Base-by-base conservation (phyloP, 2,888 invertebrate genomes). In the Scaptomyza polygonia region DNA sequence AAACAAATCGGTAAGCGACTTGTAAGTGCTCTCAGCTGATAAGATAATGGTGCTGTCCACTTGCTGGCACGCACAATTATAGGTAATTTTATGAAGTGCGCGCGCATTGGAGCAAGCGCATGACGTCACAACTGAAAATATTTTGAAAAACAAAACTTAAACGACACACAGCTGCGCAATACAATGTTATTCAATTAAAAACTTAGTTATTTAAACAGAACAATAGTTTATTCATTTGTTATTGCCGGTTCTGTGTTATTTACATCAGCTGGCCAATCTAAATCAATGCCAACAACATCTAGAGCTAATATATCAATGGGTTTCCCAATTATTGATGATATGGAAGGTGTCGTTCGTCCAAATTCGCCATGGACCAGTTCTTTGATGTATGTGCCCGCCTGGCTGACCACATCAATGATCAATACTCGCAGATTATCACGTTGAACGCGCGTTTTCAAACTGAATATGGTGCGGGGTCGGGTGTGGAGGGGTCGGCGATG, bases 281-380 rank as follows among this genome's bases (percentile, higher is more conserved):
- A 91, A 80, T 96, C 95, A 34, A 97, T 95, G 18, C 93, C 93
- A 54, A 94, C 93, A 3, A 99, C 99, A 92, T 99, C 99, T 6
- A 99, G 92, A 34, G 97, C 96, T n/a, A 98, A 92, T 78, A 99
- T 96, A 91, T 99, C 99, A 6, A 96, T 94, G 29, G 93, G 93
- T 29, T 92, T 92, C 0, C 94, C 94, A 36, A 98, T 92, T 42
- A 97, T 92, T 18, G 94, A 93, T 0, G 94, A 92, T 27, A 99
- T 92, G 82, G 94, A 95, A 0, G 99, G 99, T 9, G 89, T 90
- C 0, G 98, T 98, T 77, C 99, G 93, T 1, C 97, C 96, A 90
- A 98, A 96, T 92, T 99, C 99, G 3, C 99, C 97, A 92, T 99
- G 98, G 18, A 97, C 96, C 93, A 99, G 97, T 93, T 99, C 99